Percentiles rank a stretch among this genome's conserved stretches.
phyloP scores from a whole-genome alignment of 2,113 vertebrate species.

The Microcebus lehilahytsara region DNA sequence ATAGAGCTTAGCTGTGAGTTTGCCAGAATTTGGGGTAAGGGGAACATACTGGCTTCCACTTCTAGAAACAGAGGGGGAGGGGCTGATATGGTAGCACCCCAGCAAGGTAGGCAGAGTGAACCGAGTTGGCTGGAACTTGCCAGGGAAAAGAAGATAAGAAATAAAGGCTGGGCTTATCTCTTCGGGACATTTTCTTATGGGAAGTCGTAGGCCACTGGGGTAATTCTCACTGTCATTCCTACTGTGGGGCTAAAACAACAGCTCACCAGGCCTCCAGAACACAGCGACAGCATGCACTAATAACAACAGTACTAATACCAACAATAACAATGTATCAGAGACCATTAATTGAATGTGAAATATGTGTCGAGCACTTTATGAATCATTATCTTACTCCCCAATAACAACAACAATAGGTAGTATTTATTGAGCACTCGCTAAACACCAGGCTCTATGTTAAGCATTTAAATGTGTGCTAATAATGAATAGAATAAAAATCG shows the following conservation, averaged over 20 bases:
- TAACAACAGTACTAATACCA: background rate
- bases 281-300: background rate
- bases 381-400: background rate
- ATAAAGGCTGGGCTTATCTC: background rate
- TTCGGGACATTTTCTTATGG: background rate
- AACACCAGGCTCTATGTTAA: background rate
- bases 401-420: background rate
- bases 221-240: background rate
- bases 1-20: background rate
- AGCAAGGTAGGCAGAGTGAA: background rate
- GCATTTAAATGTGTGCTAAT: background rate
- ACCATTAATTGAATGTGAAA: background rate
- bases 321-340: background rate
- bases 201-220: background rate
- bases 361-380: background rate
- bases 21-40: background rate
- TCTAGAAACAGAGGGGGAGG: background rate
- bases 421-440: background rate
- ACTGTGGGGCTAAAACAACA: background rate
- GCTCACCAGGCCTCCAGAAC: background rate
- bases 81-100: background rate
- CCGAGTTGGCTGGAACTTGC: background rate
- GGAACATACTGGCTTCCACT: background rate
- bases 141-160: background rate
- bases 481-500: background rate